Base-by-base conservation (phyloP, 2,888 invertebrate genomes). In the Noctuana brunneofusca region DNA sequence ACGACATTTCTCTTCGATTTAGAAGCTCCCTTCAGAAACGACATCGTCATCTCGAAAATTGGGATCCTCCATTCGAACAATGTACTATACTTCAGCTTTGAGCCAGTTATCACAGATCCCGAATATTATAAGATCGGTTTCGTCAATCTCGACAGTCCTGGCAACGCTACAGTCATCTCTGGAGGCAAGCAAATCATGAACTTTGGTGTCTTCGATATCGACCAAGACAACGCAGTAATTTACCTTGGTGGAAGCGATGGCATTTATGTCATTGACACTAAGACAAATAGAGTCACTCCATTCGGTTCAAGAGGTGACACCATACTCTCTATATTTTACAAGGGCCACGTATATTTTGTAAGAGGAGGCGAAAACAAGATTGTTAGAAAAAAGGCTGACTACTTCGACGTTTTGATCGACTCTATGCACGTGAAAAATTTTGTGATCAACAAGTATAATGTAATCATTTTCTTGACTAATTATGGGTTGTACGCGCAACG, bases 241-340 rank as follows among this genome's bases (percentile, higher is more conserved):
- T 91, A 89, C 50, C 70, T 89, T 14, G 90, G 89, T 0, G 89
- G 90, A 0, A 79, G 79, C 35, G 81, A 87, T 58, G 90, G 89
- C 0, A 80, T 91, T 11, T 88, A 78, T 18, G 71, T 76, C 1
- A 66, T 87, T 32, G 81, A 84, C 18, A 75, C 75, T 0, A 78
- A 71, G 9, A 27, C 67, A 0, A 79, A 79, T 9, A 78, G 73
- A 24, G 68, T 86, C 1, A 69, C 69, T 0, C 80, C 81, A 0
- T 88, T 76, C 65, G 88, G 88, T 64, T 86, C 88, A 9, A 74
- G 77, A 9, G 87, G 84, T 0, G 87, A 90, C 46, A 73, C 72
- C 0, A 83, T 90, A 9, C 72, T 73, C 1, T 80, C 75, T 49
- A 22, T 91, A 4, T 83, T 84, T 66, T 87, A 76, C 63, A 89